Conservation (phyloP, 2,888 invertebrate species). For the Caenorhabditis angaria region DNA sequence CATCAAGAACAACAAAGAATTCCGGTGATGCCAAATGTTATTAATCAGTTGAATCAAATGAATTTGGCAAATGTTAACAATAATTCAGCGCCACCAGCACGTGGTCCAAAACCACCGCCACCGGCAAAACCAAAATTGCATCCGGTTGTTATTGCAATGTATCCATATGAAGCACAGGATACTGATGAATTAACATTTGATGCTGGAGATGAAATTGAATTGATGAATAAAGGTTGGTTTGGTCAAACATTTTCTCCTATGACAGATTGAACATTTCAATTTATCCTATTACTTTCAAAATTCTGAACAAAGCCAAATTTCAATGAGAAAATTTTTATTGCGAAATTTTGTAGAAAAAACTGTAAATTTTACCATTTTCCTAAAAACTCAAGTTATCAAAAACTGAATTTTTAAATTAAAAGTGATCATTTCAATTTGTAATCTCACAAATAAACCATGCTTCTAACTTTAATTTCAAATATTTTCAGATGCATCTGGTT, state of each 20-base stretch:
- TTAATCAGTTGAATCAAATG: slow-evolving; percentile 29
- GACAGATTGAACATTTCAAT: slow-evolving; percentile 6
- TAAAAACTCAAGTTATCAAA: too few species aligned
- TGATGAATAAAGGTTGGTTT: slow-evolving; percentile 77
- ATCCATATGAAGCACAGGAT: slow-evolving; percentile 79
- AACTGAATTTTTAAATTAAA: too few species aligned
- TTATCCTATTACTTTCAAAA: too few species aligned
- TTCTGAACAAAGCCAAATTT: too few species aligned
- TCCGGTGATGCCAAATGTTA: slow-evolving; percentile 35
- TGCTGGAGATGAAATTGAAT: slow-evolving; percentile 78
- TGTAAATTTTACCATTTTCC: too few species aligned
- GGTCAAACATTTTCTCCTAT: too few species aligned
- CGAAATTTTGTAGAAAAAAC: too few species aligned
- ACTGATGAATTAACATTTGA: slow-evolving; percentile 79
- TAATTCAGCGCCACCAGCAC: slow-evolving; percentile 35
- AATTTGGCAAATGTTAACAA: background rate
- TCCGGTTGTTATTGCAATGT: slow-evolving; percentile 75
- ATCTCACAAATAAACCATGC: too few species aligned
- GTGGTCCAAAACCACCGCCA: slow-evolving; percentile 74
- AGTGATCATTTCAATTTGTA: too few species aligned
- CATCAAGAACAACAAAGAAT: slow-evolving; percentile 32
- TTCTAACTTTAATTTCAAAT: slow-evolving; percentile 1
- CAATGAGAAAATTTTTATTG: too few species aligned
- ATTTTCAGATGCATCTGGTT: slow-evolving; percentile 78
- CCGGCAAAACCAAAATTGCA: slow-evolving; percentile 71